Evolutionary conservation across 2,797 vertebrate genomes (phyloP).

Genomic region (Decapterus maruadsi): DNA sequence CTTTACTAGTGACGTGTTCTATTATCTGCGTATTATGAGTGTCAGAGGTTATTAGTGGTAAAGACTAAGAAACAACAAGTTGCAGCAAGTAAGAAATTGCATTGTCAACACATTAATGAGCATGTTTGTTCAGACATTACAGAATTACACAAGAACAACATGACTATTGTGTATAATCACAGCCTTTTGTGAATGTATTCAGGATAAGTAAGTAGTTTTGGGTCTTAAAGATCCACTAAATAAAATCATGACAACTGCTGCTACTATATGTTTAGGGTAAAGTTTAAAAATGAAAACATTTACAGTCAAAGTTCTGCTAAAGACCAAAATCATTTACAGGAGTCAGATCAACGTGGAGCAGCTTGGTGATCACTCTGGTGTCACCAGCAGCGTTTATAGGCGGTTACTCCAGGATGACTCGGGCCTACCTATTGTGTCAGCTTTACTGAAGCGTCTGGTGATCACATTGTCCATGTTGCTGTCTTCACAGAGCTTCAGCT

Average conservation of each 20-base stretch:
- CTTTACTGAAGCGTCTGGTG: constrained; percentile 98
- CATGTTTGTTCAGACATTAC: background rate
- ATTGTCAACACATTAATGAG: background rate
- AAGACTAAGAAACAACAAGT: background rate
- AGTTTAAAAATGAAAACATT: background rate
- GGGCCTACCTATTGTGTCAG: constrained; percentile 95
- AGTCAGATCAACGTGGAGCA: background rate
- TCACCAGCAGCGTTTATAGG: background rate
- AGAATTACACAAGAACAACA: background rate
- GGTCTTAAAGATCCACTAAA: background rate
- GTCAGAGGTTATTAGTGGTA: background rate
- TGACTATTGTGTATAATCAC: background rate
- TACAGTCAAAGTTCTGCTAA: background rate
- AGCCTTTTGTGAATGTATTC: background rate
- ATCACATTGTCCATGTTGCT: constrained; percentile 96
- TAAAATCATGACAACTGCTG: background rate
- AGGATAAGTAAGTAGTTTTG: background rate
- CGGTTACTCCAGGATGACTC: background rate
- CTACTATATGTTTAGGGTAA: background rate
- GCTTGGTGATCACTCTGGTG: background rate
- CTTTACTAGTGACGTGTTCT: background rate
- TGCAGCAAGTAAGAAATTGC: background rate
- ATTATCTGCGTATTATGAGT: background rate
- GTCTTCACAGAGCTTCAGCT: constrained; percentile 98
- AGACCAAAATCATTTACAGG: background rate